Conservation (phyloP, 2,888 invertebrate species). For the Rosalia funebris region DNA sequence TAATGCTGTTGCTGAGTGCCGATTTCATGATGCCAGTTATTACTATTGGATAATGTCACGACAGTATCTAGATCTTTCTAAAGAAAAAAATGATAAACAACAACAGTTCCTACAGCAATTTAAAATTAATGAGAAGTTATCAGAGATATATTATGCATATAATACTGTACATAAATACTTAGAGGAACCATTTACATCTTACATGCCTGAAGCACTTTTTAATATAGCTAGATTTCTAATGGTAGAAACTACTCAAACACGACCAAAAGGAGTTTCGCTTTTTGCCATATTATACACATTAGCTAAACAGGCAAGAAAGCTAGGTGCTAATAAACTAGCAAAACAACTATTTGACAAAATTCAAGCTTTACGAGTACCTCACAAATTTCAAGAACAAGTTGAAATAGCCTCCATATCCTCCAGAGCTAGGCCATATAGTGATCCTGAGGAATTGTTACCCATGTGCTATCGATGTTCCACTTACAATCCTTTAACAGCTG, state of each 20-base stretch:
- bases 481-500: constrained; percentile 85
- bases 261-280: constrained; percentile 79
- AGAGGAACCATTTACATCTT: constrained; percentile 96
- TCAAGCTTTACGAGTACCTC: constrained; percentile 81
- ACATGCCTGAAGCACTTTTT: constrained; percentile 91
- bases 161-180: constrained; percentile 91
- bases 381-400: constrained; percentile 80
- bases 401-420: constrained; percentile 73
- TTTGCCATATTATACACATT: constrained; percentile 86
- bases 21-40: constrained; percentile 93
- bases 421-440: constrained; percentile 81
- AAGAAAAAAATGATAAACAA: constrained; percentile 61
- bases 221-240: constrained; percentile 89
- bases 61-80: constrained; percentile 80
- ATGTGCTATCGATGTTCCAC: constrained; percentile 98
- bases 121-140: constrained; percentile 74
- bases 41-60: constrained; percentile 92
- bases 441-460: constrained; percentile 89
- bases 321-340: constrained; percentile 91
- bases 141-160: constrained; percentile 95
- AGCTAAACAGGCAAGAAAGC: constrained; percentile 90
- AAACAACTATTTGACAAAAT: constrained; percentile 90
- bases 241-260: constrained; percentile 68
- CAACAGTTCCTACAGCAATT: constrained; percentile 68
- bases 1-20: constrained; percentile 89